Conservation (phyloP, 2,888 invertebrate species). For the Scaptomyza polygonia region DNA sequence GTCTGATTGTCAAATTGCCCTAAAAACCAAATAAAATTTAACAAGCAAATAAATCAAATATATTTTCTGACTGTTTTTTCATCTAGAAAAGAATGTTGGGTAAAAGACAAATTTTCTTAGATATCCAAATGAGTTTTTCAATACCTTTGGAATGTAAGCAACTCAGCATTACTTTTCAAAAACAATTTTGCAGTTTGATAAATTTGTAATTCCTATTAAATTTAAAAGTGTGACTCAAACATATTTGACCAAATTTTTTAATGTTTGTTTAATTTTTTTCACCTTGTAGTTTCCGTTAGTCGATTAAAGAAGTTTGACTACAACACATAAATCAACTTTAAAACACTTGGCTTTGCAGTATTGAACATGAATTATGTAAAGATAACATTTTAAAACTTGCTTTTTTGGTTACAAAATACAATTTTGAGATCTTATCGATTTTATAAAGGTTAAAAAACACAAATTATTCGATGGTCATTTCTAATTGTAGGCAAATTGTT, state of each 20-base stretch:
- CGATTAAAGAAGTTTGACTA: not conserved
- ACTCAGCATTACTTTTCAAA: not conserved
- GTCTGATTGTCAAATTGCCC: slow-evolving; percentile 2
- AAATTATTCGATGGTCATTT: slow-evolving; percentile 9
- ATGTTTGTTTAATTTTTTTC: not conserved
- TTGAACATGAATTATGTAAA: too few species aligned
- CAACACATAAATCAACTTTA: too few species aligned
- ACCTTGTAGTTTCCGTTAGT: not conserved
- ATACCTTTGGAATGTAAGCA: not conserved
- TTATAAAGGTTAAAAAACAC: not conserved
- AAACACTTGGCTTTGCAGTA: too few species aligned
- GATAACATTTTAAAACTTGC: too few species aligned
- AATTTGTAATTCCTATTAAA: not conserved
- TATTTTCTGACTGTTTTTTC: not conserved
- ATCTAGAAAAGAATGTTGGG: not conserved
- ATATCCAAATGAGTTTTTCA: too few species aligned
- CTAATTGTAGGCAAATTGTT: slow-evolving; percentile 32
- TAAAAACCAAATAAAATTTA: not conserved
- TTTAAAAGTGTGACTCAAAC: too few species aligned
- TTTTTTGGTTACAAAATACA: too few species aligned
- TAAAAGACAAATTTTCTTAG: not conserved
- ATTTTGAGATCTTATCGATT: not conserved
- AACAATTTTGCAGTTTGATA: not conserved
- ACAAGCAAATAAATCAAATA: not conserved
- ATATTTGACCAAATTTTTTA: too few species aligned